These are phyloP conservation scores for Luperina testacea DNA, from an alignment of 2,888 invertebrate genomes.

Conservation along the genomic window DNA sequence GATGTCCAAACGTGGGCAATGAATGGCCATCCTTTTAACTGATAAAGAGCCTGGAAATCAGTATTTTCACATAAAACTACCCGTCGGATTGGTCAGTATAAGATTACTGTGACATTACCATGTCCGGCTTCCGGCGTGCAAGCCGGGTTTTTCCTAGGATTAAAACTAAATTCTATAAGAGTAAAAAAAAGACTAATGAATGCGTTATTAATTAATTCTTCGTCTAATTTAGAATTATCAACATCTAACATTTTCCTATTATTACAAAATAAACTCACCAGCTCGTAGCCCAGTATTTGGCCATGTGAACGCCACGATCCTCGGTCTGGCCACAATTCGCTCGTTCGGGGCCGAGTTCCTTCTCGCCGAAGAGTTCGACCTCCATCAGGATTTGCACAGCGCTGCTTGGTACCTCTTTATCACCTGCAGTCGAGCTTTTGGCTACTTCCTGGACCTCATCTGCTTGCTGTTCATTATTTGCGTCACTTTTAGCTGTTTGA, in stretches of 20 bases:
- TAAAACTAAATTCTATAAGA: background rate
- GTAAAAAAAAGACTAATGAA: background rate
- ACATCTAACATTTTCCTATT: background rate
- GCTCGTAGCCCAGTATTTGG: conserved; percentile 96
- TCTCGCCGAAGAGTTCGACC: conserved; percentile 90
- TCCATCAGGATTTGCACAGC: conserved; percentile 91
- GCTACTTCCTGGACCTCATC: conserved; percentile 91
- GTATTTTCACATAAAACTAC: background rate
- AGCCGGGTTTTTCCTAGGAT: background rate
- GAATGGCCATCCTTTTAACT: background rate
- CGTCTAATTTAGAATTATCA: background rate
- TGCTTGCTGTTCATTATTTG: conserved; percentile 91
- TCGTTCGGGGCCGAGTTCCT: conserved; percentile 93
- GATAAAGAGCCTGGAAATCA: background rate
- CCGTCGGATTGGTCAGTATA: background rate
- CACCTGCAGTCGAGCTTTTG: conserved; percentile 91
- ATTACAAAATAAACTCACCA: conserved; percentile 75
- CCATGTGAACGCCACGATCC: conserved; percentile 94
- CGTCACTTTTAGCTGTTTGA: conserved; percentile 91
- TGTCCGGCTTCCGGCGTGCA: too few relatives aligned
- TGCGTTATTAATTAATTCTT: background rate
- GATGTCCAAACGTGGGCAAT: background rate
- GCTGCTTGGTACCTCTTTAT: conserved; percentile 93
- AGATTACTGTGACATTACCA: background rate
- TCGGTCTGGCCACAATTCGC: conserved; percentile 95